Percentiles rank a stretch among this genome's conserved stretches.
phyloP scores from a whole-genome alignment of 2,113 vertebrate species.

The Petrocephalus zakoni region DNA sequence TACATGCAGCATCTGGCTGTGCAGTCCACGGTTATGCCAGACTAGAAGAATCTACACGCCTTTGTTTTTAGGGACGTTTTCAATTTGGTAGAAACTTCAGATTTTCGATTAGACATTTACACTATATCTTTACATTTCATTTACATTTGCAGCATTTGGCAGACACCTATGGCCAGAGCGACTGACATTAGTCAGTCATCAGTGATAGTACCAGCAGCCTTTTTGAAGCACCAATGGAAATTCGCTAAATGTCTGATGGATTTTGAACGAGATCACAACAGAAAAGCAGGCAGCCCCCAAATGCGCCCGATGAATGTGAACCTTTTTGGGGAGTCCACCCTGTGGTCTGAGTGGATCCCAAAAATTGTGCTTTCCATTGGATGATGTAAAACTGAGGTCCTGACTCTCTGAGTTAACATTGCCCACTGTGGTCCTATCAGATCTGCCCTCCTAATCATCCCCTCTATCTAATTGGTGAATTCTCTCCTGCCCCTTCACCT shows the following conservation, averaged over 20 bases:
- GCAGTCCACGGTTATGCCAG: neutral
- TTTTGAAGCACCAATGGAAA: neutral
- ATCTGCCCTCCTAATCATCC: neutral
- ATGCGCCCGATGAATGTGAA: neutral
- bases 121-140: neutral
- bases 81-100: neutral
- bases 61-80: neutral
- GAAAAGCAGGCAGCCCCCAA: neutral
- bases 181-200: too few relatives aligned
- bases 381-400: neutral
- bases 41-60: neutral
- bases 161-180: too few relatives aligned
- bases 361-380: neutral
- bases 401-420: neutral
- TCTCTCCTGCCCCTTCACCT: neutral
- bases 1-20: neutral
- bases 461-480: neutral
- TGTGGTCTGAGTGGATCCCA: neutral
- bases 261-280: neutral
- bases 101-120: neutral
- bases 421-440: neutral
- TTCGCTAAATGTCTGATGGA: neutral
- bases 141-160: too few relatives aligned
- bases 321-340: neutral
- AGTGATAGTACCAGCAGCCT: neutral